phyloP scores from a whole-genome alignment of 2,888 invertebrate genomes.

The Eretmocerus hayati region DNA sequence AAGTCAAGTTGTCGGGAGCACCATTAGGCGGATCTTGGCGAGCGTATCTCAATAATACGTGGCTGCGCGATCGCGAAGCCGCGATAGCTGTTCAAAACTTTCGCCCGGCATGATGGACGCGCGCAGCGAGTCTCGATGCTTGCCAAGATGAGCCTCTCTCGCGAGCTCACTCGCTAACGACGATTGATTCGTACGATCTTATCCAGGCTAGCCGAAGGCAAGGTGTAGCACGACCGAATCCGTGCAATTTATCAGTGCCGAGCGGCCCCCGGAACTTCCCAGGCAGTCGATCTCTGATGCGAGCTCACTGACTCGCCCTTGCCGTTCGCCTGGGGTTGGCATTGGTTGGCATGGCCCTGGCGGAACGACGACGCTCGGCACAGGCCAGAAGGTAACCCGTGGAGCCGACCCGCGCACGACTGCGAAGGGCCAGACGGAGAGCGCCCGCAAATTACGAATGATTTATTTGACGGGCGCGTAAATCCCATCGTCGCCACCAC shows the following conservation, averaged over 20 bases:
- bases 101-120: too few species aligned
- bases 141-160: too few species aligned
- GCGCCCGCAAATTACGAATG: conserved; percentile 47
- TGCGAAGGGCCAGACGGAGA: conserved; percentile 28
- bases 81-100: conserved; percentile 5
- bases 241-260: conserved; percentile 39
- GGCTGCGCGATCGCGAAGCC: background rate
- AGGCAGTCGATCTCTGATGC: background rate
- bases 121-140: too few species aligned
- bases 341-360: too few species aligned
- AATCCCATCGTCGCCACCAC: too few species aligned
- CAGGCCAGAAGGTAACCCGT: too few species aligned
- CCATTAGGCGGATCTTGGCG: background rate
- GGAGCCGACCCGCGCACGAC: too few species aligned
- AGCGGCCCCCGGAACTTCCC: conserved; percentile 20
- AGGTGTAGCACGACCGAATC: conserved; percentile 28
- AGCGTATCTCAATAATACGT: background rate
- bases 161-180: too few species aligned
- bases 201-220: conserved; percentile 25
- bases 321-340: too few species aligned
- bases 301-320: too few species aligned
- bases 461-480: conserved; percentile 46
- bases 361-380: too few species aligned
- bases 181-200: conserved; percentile 41
- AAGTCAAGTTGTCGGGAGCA: background rate